Evolutionary conservation across 30 jellyfish, hydroid and myxozoan genomes (phyloP), one percentile per base, ranked within the genome.

Genomic region (Turritopsis rubra): DNA sequence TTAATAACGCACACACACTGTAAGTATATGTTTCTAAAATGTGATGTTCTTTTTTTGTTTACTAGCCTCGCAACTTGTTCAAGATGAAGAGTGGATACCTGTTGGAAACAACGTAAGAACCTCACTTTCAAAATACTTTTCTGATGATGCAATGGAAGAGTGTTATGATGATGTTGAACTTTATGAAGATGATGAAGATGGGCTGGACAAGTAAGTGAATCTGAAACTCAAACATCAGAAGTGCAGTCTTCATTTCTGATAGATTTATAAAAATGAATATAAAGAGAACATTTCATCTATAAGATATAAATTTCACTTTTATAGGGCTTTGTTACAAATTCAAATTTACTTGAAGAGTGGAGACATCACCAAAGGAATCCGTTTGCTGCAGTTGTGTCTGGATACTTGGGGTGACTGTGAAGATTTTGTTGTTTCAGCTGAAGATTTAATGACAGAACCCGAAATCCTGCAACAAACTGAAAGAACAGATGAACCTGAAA

Each of bases 61-160:
- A 60, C 73, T 18, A 60, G 19, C 21, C 73, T 0, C 19, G 21
- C 73, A 53, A n/a, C 26, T 65, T 30, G 28, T 70, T 71, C 31
- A n/a, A 41, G 60, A 54, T 60, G 88, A 85, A 30, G 85, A 84
- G 23, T 89, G 96, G 96, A 71, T 54, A 30, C 28, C 52, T 29
- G 53, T 89, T 4, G 90, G 84, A 52, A 85, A 86, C 21, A 52
- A 54, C 23, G 65, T 89, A 8, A 29, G 31, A 28, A 73, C 80
- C 52, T 93, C 85, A 21, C 80, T 89, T 65, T 68, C 16, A 9
- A 88, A 89, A 21, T 70, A 19, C 25, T 31, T 66, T n/a, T 1
- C 75, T 70, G 82, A 60, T 77, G 72, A 77, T 29, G 28, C 24
- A 29, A 77, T 77, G 85, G 85, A 85, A 13, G 94, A 85, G 27